phyloP scores from a whole-genome alignment of 2,113 vertebrate genomes.

The Oenanthe oenanthe region DNA sequence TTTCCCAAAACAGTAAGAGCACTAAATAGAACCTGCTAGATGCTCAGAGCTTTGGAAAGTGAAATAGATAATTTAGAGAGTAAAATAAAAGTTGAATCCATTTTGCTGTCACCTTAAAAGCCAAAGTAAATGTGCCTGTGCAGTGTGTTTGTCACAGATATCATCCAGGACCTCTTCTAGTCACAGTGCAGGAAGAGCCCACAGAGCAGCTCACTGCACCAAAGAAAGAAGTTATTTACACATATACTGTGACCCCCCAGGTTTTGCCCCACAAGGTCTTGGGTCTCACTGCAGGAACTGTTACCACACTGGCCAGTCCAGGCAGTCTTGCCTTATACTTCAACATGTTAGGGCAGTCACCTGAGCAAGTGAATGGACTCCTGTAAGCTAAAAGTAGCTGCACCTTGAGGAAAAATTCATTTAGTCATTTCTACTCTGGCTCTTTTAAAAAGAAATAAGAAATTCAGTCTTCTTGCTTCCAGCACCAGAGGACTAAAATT shows the following conservation, averaged over 20 bases:
- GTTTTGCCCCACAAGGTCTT: not conserved
- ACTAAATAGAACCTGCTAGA: not conserved
- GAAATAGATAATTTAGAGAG: not conserved
- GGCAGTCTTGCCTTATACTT: not conserved
- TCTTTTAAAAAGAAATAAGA: not conserved
- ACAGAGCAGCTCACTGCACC: rapidly evolving
- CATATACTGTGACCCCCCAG: rapidly evolving
- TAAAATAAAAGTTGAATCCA: not conserved
- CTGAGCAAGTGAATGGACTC: not conserved
- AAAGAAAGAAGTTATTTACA: not conserved
- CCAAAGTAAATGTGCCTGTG: rapidly evolving
- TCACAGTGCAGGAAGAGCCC: not conserved
- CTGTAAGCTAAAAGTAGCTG: not conserved
- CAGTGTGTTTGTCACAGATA: rapidly evolving
- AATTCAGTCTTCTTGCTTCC: not conserved
- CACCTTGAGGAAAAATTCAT: not conserved
- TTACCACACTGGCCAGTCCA: not conserved
- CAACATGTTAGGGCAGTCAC: not conserved
- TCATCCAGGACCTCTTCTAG: not conserved
- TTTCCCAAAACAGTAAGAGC: not conserved
- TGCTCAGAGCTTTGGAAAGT: not conserved
- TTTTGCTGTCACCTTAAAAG: not conserved
- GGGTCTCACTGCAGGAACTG: not conserved
- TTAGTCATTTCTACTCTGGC: not conserved
- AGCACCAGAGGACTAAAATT: not conserved